phyloP scores from a whole-genome alignment of 2,113 vertebrate species.

The Marmota flaviventris region DNA sequence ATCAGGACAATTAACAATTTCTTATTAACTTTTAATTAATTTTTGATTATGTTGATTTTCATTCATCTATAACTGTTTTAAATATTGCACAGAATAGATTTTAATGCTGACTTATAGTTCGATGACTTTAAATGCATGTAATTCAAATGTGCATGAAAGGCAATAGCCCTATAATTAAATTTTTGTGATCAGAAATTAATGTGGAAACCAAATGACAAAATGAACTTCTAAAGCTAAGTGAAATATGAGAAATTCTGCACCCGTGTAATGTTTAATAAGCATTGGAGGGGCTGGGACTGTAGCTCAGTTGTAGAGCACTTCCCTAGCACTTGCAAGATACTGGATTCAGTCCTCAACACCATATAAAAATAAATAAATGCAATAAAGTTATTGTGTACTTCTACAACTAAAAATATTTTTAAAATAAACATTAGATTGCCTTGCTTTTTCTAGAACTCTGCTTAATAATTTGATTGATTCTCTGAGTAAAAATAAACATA shows the following conservation, averaged over 20 bases:
- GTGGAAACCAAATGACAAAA: background rate
- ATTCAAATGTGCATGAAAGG: slow-evolving; percentile 24
- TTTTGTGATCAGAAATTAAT: slow-evolving; percentile 5
- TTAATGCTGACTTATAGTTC: slow-evolving; percentile 1
- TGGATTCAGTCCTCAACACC: no score
- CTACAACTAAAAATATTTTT: no score
- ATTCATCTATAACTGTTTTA: background rate
- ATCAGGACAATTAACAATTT: background rate
- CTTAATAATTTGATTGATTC: background rate
- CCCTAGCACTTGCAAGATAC: no score
- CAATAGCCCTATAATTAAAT: background rate
- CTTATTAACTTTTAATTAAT: background rate
- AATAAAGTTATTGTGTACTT: no score
- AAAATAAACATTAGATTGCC: background rate
- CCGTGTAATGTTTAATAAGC: background rate
- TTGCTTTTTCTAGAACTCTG: background rate
- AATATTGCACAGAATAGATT: background rate
- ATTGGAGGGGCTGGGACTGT: background rate
- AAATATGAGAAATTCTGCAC: background rate
- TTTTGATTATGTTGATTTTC: background rate
- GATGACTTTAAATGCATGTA: background rate
- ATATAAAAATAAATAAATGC: no score
- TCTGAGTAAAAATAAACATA: slow-evolving; percentile 5
- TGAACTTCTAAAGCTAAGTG: background rate
- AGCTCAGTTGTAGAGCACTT: no score